Percentiles rank a stretch among this genome's conserved stretches.
Evolutionary conservation across 2,113 vertebrate genomes (phyloP).

Genomic region (Thamnaconus septentrionalis): DNA sequence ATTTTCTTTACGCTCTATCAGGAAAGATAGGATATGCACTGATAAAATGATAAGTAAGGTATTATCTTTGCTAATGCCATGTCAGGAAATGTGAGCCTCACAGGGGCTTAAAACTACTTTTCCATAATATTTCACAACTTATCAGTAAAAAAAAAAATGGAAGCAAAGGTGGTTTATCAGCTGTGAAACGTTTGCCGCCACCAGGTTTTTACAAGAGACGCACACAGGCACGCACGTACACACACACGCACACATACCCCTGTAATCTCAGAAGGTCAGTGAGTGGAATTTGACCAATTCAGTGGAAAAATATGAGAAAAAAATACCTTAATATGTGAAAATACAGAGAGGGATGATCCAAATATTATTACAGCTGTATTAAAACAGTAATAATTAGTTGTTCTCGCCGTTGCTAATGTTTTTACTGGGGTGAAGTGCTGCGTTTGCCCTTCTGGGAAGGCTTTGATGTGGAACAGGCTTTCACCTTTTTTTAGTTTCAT

Average conservation of each 20-base stretch:
- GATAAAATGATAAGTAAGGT: neutral
- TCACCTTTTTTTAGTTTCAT: too few species aligned
- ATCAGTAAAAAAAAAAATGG: slow-evolving; percentile 22
- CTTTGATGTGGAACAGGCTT: too few species aligned
- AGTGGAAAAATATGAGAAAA: neutral
- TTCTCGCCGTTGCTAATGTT: too few species aligned
- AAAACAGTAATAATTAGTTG: too few species aligned
- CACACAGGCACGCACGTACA: neutral
- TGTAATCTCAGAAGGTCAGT: slow-evolving; percentile 24
- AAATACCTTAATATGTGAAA: neutral
- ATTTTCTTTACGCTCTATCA: neutral
- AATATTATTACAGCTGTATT: neutral
- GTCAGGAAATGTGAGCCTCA: neutral
- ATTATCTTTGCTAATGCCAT: neutral
- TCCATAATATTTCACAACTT: slow-evolving; percentile 30
- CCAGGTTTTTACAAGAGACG: neutral
- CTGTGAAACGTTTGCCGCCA: neutral
- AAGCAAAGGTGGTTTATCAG: slow-evolving; percentile 41
- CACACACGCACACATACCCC: neutral
- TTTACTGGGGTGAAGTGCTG: too few species aligned
- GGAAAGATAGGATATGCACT: neutral
- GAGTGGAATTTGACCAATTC: slow-evolving; percentile 34
- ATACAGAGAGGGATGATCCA: neutral
- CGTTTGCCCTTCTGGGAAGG: too few species aligned
- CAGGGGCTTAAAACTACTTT: slow-evolving; percentile 3